Evolutionary conservation across 1,140 invertebrate species (phyloP).

Genomic region (Procambarus clarkii): DNA sequence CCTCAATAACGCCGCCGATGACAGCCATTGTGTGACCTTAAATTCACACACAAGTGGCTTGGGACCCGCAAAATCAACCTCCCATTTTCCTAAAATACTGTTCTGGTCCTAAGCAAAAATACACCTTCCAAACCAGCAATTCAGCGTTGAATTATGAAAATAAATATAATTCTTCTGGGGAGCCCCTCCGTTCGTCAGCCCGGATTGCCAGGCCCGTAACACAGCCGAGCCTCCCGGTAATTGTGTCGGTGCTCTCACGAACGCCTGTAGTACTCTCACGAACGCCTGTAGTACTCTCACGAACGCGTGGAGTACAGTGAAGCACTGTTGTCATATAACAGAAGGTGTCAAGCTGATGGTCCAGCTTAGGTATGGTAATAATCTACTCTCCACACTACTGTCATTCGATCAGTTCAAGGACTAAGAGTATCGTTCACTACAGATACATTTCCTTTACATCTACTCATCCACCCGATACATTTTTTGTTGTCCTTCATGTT

Average conservation of each 20-base stretch:
- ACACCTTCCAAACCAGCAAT: background rate
- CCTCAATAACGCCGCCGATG: background rate
- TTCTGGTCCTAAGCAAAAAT: background rate
- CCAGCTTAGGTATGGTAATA: too few relatives aligned
- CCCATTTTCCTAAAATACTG: background rate
- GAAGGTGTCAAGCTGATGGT: too few relatives aligned
- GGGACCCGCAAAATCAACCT: background rate
- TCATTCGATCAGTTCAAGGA: too few relatives aligned
- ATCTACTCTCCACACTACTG: too few relatives aligned
- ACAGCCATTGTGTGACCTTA: background rate
- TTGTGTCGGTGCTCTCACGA: background rate
- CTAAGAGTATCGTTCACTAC: too few relatives aligned
- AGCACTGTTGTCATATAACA: background rate
- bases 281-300: background rate
- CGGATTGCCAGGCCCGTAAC: background rate
- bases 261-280: too few relatives aligned
- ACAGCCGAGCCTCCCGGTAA: background rate
- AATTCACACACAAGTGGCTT: conserved; percentile 5
- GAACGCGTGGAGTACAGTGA: background rate
- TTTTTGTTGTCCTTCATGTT: background rate
- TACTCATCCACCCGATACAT: background rate
- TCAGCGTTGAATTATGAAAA: background rate
- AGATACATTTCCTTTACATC: background rate
- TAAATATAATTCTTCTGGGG: background rate
- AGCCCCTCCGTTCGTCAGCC: background rate